phyloP scores from a whole-genome alignment of 2,888 invertebrate species.

The Lymantria dispar region DNA sequence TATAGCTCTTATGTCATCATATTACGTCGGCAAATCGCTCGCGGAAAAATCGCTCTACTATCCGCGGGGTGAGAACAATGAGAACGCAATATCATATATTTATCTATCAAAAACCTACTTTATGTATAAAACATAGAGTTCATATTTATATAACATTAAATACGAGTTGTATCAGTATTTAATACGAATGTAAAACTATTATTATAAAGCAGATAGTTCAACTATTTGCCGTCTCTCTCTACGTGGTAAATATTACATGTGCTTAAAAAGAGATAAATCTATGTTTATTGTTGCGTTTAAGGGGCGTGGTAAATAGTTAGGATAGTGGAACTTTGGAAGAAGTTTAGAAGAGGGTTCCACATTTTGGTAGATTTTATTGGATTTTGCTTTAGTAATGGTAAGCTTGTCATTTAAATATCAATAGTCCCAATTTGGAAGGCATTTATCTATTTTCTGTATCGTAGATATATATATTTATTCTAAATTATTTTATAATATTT shows the following conservation, averaged over 20 bases:
- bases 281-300: constrained; percentile 38
- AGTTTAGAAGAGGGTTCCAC: constrained; percentile 70
- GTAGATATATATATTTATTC: too few species aligned
- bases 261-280: constrained; percentile 48
- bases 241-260: constrained; percentile 25
- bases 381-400: constrained; percentile 60
- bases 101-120: constrained; percentile 11
- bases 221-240: constrained; percentile 58
- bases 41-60: constrained; percentile 74
- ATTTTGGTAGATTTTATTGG: constrained; percentile 76
- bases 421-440: constrained; percentile 13
- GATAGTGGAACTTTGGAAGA: constrained; percentile 77
- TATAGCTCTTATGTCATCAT: constrained; percentile 75
- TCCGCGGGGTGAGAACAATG: constrained; percentile 42
- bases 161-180: constrained; percentile 29
- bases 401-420: constrained; percentile 55
- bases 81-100: constrained; percentile 15
- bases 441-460: neutral
- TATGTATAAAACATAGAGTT: rapidly evolving
- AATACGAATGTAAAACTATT: constrained; percentile 57
- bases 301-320: constrained; percentile 72
- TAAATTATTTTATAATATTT: neutral
- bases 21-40: constrained; percentile 78
- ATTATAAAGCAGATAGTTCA: constrained; percentile 67
- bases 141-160: constrained; percentile 4